phyloP scores from a whole-genome alignment of 2,113 vertebrate genomes.

The Benitochromis conjunctus region DNA sequence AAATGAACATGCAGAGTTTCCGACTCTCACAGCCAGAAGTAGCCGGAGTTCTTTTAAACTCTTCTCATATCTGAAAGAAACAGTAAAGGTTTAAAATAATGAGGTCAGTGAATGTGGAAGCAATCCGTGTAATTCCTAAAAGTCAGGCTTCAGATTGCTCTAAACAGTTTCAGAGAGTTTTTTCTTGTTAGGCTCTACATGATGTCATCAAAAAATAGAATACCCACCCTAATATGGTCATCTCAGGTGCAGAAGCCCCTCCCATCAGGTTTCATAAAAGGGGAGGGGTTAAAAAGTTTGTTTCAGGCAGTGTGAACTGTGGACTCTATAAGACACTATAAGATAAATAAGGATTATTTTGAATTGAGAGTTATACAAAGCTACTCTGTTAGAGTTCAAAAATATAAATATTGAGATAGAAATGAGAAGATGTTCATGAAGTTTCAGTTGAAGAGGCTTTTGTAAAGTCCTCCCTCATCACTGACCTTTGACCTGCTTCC shows the following conservation, averaged over 20 bases:
- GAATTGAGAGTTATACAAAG: neutral
- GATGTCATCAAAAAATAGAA: neutral
- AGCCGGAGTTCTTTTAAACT: neutral
- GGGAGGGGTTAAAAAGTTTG: neutral
- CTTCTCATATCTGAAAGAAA: neutral
- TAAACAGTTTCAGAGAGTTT: accelerated
- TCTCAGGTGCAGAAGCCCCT: neutral
- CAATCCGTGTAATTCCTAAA: neutral
- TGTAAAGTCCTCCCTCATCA: neutral
- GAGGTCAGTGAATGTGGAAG: neutral
- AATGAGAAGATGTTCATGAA: neutral
- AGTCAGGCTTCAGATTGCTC: neutral
- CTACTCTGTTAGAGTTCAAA: neutral
- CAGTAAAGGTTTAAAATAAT: neutral
- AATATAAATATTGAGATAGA: neutral
- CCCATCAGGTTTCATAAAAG: neutral
- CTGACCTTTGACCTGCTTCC: neutral
- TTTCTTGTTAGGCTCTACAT: neutral
- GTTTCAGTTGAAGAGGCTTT: neutral
- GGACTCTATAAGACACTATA: neutral
- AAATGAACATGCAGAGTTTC: too few relatives aligned
- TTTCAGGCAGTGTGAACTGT: neutral
- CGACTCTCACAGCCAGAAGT: neutral
- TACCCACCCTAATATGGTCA: neutral
- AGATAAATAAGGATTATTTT: neutral